Conservation (phyloP, 2,888 invertebrate genomes). For the Scelioninae gen. 2 region DNA sequence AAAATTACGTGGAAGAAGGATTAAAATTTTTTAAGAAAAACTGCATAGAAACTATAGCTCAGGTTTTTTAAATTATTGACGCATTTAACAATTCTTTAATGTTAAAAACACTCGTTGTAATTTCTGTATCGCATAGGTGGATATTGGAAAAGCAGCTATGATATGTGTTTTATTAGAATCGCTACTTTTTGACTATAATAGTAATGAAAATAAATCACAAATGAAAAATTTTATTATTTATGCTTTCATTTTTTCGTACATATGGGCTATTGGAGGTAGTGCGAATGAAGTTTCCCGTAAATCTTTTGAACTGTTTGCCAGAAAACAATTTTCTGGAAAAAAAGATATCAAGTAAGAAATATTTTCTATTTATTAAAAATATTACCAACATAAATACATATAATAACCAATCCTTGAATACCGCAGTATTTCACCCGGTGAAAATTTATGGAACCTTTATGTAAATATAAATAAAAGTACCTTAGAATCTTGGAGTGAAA, state of each 20-base stretch:
- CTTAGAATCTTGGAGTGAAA: constrained; percentile 87
- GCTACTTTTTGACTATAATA: constrained; percentile 81
- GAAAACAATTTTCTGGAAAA: constrained; percentile 82
- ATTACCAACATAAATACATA: constrained; percentile 3
- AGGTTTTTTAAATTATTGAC: no score
- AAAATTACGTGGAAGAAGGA: constrained; percentile 81
- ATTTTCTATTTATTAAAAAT: neutral
- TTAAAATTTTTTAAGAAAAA: constrained; percentile 82
- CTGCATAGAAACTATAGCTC: constrained; percentile 84
- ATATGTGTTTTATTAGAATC: constrained; percentile 85
- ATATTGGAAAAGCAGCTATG: constrained; percentile 87
- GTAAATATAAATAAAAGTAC: constrained; percentile 83
- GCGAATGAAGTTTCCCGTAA: constrained; percentile 83
- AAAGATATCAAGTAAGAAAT: constrained; percentile 79
- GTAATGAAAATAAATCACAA: constrained; percentile 77
- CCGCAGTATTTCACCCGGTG: constrained; percentile 82
- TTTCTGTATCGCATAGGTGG: constrained; percentile 82
- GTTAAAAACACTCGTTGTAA: constrained; percentile 6
- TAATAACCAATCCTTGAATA: neutral
- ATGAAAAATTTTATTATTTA: constrained; percentile 83
- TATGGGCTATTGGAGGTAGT: constrained; percentile 94
- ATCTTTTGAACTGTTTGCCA: constrained; percentile 82
- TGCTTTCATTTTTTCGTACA: constrained; percentile 87
- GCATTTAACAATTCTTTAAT: neutral
- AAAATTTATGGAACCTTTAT: constrained; percentile 85